A percentile compares a stretch with the other conserved stretches of the same genome.
phyloP scores from a whole-genome alignment of 2,888 invertebrate genomes.

The Neuroscelio doddi region DNA sequence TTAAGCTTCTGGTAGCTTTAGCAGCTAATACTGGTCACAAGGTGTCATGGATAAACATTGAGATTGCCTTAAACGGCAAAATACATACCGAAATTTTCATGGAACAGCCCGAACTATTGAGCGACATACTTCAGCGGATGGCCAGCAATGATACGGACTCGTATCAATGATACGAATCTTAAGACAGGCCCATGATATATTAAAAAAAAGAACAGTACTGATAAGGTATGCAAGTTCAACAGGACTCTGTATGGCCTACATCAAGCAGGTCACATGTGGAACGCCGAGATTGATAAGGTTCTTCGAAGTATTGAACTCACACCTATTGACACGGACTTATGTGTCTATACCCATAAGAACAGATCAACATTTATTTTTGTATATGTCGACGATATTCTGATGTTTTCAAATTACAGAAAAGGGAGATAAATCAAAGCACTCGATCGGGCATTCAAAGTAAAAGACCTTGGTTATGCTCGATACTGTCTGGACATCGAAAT shows the following conservation, averaged over 20 bases:
- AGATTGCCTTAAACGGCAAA: conserved; percentile 48
- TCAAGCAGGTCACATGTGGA: conserved; percentile 6
- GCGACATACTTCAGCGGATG: conserved; percentile 17
- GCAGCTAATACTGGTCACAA: conserved; percentile 34
- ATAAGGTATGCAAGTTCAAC: conserved; percentile 3
- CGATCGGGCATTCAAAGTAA: conserved; percentile 24
- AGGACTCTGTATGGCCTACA: conserved; percentile 11
- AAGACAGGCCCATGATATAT: background rate
- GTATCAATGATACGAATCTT: too few species aligned
- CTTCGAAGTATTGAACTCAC: background rate
- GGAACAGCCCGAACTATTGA: conserved; percentile 33
- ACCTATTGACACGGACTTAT: conserved; percentile 10
- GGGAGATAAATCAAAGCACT: conserved; percentile 3
- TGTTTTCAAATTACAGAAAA: too few species aligned
- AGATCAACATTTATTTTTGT: conserved; percentile 17
- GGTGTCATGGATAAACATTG: conserved; percentile 48
- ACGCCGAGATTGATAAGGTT: background rate
- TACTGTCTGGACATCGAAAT: conserved; percentile 50
- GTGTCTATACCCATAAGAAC: conserved; percentile 16
- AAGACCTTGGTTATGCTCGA: conserved; percentile 37
- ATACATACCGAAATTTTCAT: conserved; percentile 38
- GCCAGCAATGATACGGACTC: conserved; percentile 2
- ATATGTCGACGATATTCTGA: conserved; percentile 33
- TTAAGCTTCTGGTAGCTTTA: conserved; percentile 34
- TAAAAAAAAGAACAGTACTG: too few species aligned